phyloP scores from a whole-genome alignment of 2,888 invertebrate genomes.

The Amblyteles armatorius region DNA sequence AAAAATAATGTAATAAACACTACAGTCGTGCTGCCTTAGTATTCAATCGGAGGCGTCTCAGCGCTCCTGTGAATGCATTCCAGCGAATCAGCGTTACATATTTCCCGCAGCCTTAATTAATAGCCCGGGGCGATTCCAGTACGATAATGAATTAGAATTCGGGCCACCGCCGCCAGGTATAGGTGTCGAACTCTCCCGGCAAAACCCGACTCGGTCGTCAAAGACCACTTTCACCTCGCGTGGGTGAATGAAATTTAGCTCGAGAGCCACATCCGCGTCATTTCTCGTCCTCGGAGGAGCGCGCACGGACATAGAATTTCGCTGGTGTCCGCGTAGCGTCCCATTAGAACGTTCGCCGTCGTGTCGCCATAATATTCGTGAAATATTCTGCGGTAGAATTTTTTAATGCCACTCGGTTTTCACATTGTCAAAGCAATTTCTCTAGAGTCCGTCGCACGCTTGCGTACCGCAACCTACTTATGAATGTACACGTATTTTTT shows the following conservation, averaged over 20 bases:
- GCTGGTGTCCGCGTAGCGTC: background rate
- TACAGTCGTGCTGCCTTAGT: background rate
- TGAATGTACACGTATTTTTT: background rate
- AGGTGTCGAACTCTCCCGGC: slow-evolving; percentile 44
- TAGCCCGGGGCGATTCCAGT: background rate
- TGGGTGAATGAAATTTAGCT: slow-evolving; percentile 59
- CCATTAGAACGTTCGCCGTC: background rate
- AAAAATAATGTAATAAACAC: background rate
- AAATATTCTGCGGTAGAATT: background rate
- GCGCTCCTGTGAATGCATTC: background rate
- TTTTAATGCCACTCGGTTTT: background rate
- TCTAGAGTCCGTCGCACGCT: background rate
- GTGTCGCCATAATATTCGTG: background rate
- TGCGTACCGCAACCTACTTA: background rate
- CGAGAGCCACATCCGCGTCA: slow-evolving; percentile 32
- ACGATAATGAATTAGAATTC: slow-evolving; percentile 43
- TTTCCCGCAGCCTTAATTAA: slow-evolving; percentile 1
- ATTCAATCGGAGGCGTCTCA: background rate
- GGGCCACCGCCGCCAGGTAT: slow-evolving; percentile 34
- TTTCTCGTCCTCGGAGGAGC: background rate
- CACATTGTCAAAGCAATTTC: slow-evolving; percentile 1
- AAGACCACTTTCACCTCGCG: slow-evolving; percentile 61
- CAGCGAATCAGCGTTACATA: slow-evolving; percentile 5
- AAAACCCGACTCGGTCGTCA: slow-evolving; percentile 34
- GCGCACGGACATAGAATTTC: slow-evolving; percentile 16